Evolutionary conservation across 1,140 invertebrate genomes (phyloP), one percentile per base, ranked within the genome.

Genomic region (Zaprionus tsacasi): DNA sequence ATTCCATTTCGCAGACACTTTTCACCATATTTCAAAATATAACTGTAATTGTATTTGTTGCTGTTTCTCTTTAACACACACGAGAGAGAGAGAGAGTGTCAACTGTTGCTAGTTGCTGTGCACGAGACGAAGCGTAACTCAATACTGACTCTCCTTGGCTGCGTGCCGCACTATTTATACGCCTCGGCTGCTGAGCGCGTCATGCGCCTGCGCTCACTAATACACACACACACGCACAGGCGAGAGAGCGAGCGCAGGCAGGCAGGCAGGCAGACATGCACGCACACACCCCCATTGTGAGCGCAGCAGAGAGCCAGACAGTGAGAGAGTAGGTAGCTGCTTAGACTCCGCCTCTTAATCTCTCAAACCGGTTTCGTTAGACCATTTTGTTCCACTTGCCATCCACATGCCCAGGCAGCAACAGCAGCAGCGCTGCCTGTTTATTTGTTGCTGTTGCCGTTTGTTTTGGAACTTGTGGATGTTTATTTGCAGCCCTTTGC

Each of bases 401-500:
- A 70, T 86, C 82, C 82, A 89, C 80, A 87, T 21, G 12, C 38
- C 43, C 1, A 21, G 21, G 21, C 21, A 21, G 21, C 21, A 21
- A 2, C 21, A 21, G 21, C 21, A 21, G 21, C 21, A 43, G 8
- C 1, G 30, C 43, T 54, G 55, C 54, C 54, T 61, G n/a, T 64
- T 70, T 27, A 25, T 60, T 58, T 48, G 57, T 74, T 75, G 60
- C 35, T 56, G 59, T 15, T 61, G 65, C 50, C 57, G 75, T 70
- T 67, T 89, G 86, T 90, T 90, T 89, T 75, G 82, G 81, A 85
- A 73, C 70, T 89, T 88, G 85, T 88, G 85, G 85, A 88, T 88
- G 85, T 88, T 91, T 91, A 91, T 91, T 91, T 91, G 85, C 82
- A 80, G 77, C 79, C 78, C 82, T 89, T 88, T 82, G 80, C 78